Evolutionary conservation across 2,797 vertebrate genomes (phyloP), one percentile per base, ranked within the genome.

Genomic region (Platalea minor): DNA sequence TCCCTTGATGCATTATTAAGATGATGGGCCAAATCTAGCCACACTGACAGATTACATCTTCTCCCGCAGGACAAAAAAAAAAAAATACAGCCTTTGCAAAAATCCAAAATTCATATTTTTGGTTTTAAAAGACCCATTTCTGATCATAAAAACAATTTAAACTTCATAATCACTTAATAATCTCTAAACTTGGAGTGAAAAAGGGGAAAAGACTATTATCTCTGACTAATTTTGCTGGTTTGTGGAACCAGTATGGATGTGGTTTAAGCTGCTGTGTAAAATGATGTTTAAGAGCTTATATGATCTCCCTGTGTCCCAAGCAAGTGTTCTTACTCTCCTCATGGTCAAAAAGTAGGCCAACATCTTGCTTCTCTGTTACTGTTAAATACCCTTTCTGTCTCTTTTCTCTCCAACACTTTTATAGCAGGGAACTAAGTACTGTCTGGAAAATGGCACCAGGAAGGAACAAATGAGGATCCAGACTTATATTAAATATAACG

Each of bases 1-100:
- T 93, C 88, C 81, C 72, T 72, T 83, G 78, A 72, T 89, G 50
- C 92, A 95, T 93, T 92, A 92, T 95, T 96, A 96, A 72, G 86
- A 89, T 81, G 91, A 85, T 74, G 23, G 53, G 35, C 41, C 81
- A 91, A 80, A 89, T 78, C 56, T 59, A 89, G 29, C 46, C 68
- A 83, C 35, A 54, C 5, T 72, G 67, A 91, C 53, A 93, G 60
- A 61, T 67, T 39, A 54, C 15, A 54, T 53, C 31, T 48, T 93
- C n/a, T 77, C 78, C 33, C 61, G 35, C 33, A 69, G 33, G 60
- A 84, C 3, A 33, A 76, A 64, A 57, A 18, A 18, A 46, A 18
- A 26, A 51, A 25, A 14, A 51, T 0, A 2, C 5, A 92, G 13
- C 23, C 9, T 53, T 79, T 91, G 37, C 37, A 92, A 73, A 81